Evolutionary conservation across 1,140 invertebrate species (phyloP).

Genomic region (Saccostrea echinata): DNA sequence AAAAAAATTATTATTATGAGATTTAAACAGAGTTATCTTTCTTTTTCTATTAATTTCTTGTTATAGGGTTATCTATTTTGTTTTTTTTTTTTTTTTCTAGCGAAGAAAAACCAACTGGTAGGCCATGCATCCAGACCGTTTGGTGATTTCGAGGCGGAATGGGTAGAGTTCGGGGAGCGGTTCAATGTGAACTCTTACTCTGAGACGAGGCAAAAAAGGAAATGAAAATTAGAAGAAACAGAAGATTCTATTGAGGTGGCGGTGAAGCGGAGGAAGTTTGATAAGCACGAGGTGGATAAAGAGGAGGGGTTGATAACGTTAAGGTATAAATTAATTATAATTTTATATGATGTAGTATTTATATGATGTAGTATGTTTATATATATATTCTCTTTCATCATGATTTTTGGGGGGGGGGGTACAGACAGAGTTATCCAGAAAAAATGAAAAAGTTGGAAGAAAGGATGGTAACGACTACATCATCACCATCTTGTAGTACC

Average conservation of each 20-base stretch:
- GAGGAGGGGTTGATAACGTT: background rate
- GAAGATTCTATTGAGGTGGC: background rate
- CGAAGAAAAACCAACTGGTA: background rate
- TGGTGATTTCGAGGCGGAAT: background rate
- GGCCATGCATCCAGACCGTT: background rate
- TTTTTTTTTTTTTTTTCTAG: background rate
- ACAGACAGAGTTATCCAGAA: background rate
- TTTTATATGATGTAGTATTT: background rate
- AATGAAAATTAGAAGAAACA: background rate
- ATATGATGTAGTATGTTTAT: background rate
- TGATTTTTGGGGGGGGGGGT: slow-evolving; percentile 2
- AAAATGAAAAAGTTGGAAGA: background rate
- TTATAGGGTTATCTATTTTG: no score
- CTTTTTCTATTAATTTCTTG: no score
- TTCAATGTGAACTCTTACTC: background rate
- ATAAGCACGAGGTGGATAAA: background rate
- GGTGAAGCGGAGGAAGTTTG: background rate
- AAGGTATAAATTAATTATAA: background rate
- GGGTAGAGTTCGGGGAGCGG: background rate
- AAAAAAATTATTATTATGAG: no score
- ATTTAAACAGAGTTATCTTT: no score
- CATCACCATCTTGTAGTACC: background rate
- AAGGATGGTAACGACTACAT: background rate
- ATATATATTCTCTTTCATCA: background rate
- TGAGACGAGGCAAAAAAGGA: background rate